Evolutionary conservation across 2,797 vertebrate genomes (phyloP), one percentile per base, ranked within the genome.

Genomic region (Dryobates pubescens): DNA sequence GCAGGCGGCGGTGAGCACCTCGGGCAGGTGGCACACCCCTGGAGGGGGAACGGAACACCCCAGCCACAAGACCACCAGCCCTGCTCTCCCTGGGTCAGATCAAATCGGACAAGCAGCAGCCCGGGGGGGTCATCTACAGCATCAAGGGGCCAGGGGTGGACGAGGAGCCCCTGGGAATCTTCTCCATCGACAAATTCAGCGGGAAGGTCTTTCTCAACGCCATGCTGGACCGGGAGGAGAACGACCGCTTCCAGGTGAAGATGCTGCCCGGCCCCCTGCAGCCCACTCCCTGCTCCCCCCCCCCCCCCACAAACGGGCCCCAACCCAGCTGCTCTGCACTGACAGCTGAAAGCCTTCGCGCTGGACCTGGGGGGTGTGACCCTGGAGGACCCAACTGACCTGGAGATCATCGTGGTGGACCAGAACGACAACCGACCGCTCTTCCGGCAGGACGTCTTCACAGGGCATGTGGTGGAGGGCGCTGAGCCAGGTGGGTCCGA

Each of bases 371-470:
- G 98, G 7, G 99, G 99, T 5, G 94, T 97, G 54, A 97, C 98
- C 18, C 97, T 99, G 65, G 99, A 99, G 95, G 99, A 99, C 34
- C 99, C 99, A 14, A 99, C 99, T 0, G 99, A 98, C 94, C 98
- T 99, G 86, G 99, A 99, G 97, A 99, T 99, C 13, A 97, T 99
- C 29, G 99, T 99, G 57, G 97, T 99, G 96, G 99, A 99, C 93
- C 99, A 99, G 98, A 99, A 99, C 0, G 99, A 99, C 98, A 99
- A 99, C 97, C 98, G 98, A 73, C 99, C 99, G 0, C 94, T 95
- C 53, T 99, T 99, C 96, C 96, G 76, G 73, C 96, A 98, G 83
- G 97, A 97, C 4, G 93, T 97, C 18, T 99, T 99, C 92, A 91
- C 82, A 0, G 99, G 98, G 13, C 92, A 15, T 0, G 98, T 99